A percentile compares a stretch with the other conserved stretches of the same genome.
phyloP scores from a whole-genome alignment of 2,888 invertebrate genomes.

The Pseudanteris insignis region DNA sequence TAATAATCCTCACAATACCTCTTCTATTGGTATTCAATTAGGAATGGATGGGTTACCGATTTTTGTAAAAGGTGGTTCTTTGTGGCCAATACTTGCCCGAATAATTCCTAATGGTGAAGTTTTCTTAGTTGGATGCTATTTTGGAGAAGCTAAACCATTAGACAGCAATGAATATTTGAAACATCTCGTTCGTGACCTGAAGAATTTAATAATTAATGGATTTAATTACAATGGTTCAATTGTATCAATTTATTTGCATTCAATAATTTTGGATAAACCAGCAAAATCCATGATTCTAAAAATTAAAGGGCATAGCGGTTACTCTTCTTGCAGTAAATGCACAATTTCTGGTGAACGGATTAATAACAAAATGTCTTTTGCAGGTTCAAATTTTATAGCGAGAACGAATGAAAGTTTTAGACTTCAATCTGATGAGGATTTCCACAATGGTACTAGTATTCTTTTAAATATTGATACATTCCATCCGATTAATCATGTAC shows the following conservation, averaged over 20 bases:
- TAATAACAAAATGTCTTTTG: constrained; percentile 2
- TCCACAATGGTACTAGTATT: constrained; percentile 1
- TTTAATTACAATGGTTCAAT: neutral
- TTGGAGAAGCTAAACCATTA: constrained; percentile 2
- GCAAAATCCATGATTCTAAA: constrained; percentile 6
- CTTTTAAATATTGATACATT: neutral
- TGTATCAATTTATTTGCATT: constrained; percentile 4
- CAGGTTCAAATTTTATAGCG: constrained; percentile 1
- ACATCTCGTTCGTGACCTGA: constrained; percentile 1
- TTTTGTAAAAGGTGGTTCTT: neutral
- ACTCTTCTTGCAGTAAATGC: constrained; percentile 11
- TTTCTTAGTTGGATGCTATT: constrained; percentile 14
- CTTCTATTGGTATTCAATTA: constrained; percentile 1
- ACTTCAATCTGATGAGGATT: neutral
- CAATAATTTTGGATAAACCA: constrained; percentile 11
- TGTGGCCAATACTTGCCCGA: constrained; percentile 17
- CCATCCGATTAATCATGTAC: constrained; percentile 1
- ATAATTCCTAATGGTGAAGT: constrained; percentile 1
- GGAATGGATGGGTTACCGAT: constrained; percentile 8
- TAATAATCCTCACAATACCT: neutral
- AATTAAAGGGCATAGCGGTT: constrained; percentile 11
- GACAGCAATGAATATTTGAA: constrained; percentile 7
- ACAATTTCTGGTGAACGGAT: neutral
- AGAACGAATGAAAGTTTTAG: constrained; percentile 2
- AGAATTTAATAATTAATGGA: constrained; percentile 2